These are phyloP conservation scores for Heliopora coerulea DNA, from an alignment of 92 coral and sea anemone species.

Conservation along the genomic window DNA sequence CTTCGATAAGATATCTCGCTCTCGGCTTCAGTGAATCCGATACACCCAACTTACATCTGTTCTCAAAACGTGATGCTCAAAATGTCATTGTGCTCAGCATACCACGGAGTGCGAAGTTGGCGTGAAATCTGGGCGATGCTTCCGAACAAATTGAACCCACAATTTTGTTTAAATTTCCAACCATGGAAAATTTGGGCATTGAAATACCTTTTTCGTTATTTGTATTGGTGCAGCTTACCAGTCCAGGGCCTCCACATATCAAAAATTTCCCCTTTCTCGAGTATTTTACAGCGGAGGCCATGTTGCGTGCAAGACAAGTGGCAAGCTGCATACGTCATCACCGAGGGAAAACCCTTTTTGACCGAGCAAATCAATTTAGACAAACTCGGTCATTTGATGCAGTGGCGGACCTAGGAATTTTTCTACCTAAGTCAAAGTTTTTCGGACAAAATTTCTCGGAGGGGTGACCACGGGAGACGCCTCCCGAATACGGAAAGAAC, in stretches of 20 bases:
- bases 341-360: not conserved
- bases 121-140: conserved; percentile 13
- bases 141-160: conserved; percentile 25
- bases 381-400: not conserved
- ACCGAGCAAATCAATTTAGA: conserved; percentile 3
- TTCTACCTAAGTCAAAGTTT: too few relatives aligned
- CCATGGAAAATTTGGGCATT: conserved; percentile 25
- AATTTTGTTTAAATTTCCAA: not conserved
- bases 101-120: conserved; percentile 23
- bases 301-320: not conserved
- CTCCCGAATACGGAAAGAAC: too few relatives aligned
- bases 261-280: conserved; percentile 25
- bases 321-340: conserved; percentile 8
- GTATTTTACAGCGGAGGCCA: conserved; percentile 5
- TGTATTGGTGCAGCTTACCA: conserved; percentile 22
- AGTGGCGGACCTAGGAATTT: too few relatives aligned
- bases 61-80: conserved; percentile 11
- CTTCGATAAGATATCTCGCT: conserved; percentile 9
- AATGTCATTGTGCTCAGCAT: conserved; percentile 35
- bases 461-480: too few relatives aligned
- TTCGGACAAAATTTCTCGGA: too few relatives aligned
- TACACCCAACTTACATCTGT: not conserved
- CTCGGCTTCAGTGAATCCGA: conserved; percentile 6
- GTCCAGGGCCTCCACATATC: conserved; percentile 19
- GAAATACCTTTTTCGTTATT: conserved; percentile 10